A percentile compares a stretch with the other conserved stretches of the same genome.
Conservation (phyloP, 2,797 vertebrate genomes). For the Arnoldichthys spilopterus region DNA sequence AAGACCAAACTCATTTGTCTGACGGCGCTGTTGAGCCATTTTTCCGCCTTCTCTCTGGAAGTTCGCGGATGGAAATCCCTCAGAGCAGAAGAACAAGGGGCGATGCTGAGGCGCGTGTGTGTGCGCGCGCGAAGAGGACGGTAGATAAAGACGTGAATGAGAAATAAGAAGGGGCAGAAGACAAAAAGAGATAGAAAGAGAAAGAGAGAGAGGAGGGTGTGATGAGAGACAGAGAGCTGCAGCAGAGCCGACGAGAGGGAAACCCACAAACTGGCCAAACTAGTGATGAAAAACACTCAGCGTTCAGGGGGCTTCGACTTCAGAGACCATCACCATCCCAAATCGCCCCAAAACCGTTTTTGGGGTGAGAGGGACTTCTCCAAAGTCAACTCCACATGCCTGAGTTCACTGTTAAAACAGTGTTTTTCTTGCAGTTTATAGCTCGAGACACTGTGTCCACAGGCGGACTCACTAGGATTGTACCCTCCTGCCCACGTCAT, state of each 20-base stretch:
- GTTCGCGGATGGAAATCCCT: constrained; percentile 71
- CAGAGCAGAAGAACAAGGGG: constrained; percentile 65
- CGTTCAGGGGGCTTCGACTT: constrained; percentile 28
- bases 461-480: constrained; percentile 81
- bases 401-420: too few relatives aligned
- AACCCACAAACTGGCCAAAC: constrained; percentile 69
- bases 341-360: constrained; percentile 47
- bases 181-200: neutral
- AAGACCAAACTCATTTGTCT: constrained; percentile 84
- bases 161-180: neutral
- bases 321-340: constrained; percentile 6
- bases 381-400: constrained; percentile 22
- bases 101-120: constrained; percentile 54
- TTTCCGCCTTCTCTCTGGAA: constrained; percentile 71
- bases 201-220: neutral
- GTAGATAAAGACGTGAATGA: constrained; percentile 56
- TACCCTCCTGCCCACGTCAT: constrained; percentile 80
- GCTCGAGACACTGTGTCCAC: constrained; percentile 76
- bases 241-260: constrained; percentile 57
- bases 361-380: too few relatives aligned
- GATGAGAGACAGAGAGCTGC: constrained; percentile 11
- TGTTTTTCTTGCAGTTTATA: constrained; percentile 81
- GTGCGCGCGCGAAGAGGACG: constrained; percentile 66
- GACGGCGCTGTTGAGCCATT: constrained; percentile 90
- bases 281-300: constrained; percentile 75